A percentile compares a stretch with the other conserved stretches of the same genome.
Evolutionary conservation across 1,140 invertebrate genomes (phyloP).

Genomic region (Hycleus cichorii): DNA sequence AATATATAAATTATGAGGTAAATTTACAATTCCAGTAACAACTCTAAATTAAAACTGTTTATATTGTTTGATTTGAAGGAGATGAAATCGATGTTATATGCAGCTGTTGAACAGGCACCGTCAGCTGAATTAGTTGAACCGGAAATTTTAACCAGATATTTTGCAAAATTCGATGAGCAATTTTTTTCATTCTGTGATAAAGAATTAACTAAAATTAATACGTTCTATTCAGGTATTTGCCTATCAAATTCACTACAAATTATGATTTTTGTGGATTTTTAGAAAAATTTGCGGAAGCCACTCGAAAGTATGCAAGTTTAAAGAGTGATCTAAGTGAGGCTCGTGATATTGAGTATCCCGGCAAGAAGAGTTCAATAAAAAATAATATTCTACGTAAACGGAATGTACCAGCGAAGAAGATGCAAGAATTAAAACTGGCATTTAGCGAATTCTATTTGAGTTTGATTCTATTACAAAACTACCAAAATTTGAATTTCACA

Average conservation of each 20-base stretch:
- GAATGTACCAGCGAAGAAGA: conserved; percentile 64
- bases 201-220: conserved; percentile 93
- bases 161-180: conserved; percentile 92
- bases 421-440: conserved; percentile 92
- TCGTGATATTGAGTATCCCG: conserved; percentile 58
- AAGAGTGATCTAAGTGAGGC: conserved; percentile 80
- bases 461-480: conserved; percentile 85
- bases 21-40: conserved; percentile 13
- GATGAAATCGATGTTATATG: conserved; percentile 88
- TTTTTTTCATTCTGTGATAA: conserved; percentile 94
- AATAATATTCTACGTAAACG: conserved; percentile 40
- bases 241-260: not conserved
- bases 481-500: conserved; percentile 95
- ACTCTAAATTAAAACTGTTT: not conserved
- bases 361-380: conserved; percentile 47
- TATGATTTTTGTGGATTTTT: conserved; percentile 20
- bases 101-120: conserved; percentile 80
- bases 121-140: conserved; percentile 79
- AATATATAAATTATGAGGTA: conserved; percentile 98
- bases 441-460: conserved; percentile 99
- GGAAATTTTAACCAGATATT: conserved; percentile 81
- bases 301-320: conserved; percentile 85
- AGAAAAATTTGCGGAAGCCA: conserved; percentile 97
- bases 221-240: conserved; percentile 82
- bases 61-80: conserved; percentile 50